phyloP scores from a whole-genome alignment of 1,140 invertebrate species.

The Anagrus nilaparvatae region DNA sequence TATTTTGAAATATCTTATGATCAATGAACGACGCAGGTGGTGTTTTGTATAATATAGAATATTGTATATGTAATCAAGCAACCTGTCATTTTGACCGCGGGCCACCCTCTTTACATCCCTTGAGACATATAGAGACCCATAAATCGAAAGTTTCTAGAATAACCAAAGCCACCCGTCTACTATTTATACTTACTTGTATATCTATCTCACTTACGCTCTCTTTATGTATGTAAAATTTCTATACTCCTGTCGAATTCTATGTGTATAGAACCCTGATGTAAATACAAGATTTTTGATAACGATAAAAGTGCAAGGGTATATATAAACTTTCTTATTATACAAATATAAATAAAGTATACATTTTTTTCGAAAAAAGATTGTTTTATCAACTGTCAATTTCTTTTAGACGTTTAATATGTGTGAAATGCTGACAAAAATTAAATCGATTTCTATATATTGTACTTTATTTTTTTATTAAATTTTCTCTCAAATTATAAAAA shows the following conservation, averaged over 20 bases:
- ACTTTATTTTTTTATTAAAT: no score
- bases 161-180: constrained; percentile 14
- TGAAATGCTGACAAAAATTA: no score
- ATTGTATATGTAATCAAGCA: constrained; percentile 39
- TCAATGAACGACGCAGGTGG: constrained; percentile 38
- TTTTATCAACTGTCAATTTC: no score
- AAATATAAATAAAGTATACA: no score
- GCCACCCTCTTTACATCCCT: constrained; percentile 23
- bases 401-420: no score
- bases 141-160: constrained; percentile 36
- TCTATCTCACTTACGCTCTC: neutral
- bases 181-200: neutral
- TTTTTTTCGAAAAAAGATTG: no score
- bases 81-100: constrained; percentile 39
- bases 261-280: no score
- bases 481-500: no score
- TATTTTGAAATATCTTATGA: constrained; percentile 24
- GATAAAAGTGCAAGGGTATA: constrained; percentile 12
- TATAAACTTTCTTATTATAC: no score
- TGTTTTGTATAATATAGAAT: constrained; percentile 31
- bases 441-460: no score
- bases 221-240: constrained; percentile 10
- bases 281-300: constrained; percentile 12
- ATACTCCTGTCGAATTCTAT: neutral
- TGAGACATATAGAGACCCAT: constrained; percentile 34